A percentile compares a stretch with the other conserved stretches of the same genome.
Conservation (phyloP, 2,113 vertebrate genomes). For the Muntiacus muntjak region DNA sequence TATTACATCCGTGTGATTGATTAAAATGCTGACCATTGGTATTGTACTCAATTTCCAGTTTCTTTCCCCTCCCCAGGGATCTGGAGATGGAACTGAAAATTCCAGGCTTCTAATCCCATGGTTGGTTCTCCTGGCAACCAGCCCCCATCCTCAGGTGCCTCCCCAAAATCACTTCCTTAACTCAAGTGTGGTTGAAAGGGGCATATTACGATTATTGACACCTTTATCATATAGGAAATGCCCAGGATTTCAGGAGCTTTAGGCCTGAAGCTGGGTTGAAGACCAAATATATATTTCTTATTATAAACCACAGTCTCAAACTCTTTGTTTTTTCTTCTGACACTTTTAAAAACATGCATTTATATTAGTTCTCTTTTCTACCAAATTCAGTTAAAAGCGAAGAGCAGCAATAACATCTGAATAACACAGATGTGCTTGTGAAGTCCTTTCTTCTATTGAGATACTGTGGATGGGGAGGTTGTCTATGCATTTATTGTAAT, state of each 20-base stretch:
- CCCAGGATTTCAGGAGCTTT: not conserved
- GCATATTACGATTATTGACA: not conserved
- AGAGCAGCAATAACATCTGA: not conserved
- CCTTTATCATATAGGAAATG: not conserved
- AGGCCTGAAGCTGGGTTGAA: not conserved
- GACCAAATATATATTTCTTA: not conserved
- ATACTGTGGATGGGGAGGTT: not conserved
- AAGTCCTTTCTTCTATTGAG: not conserved
- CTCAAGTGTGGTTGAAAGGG: not conserved
- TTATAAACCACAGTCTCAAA: not conserved
- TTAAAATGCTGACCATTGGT: not conserved
- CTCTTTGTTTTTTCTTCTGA: not conserved
- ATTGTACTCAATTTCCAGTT: not conserved
- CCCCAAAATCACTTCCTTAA: not conserved
- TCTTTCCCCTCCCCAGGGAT: not conserved
- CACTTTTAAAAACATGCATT: not conserved
- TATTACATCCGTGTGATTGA: not conserved
- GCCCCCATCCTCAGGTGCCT: not conserved
- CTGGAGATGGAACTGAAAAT: not conserved
- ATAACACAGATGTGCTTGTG: not conserved
- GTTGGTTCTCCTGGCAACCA: not conserved
- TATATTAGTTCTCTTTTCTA: not conserved
- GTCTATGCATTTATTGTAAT: not conserved
- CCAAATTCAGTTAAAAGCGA: not conserved
- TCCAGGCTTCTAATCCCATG: not conserved